phyloP scores from a whole-genome alignment of 2,797 vertebrate species.

The Acanthis flammea region DNA sequence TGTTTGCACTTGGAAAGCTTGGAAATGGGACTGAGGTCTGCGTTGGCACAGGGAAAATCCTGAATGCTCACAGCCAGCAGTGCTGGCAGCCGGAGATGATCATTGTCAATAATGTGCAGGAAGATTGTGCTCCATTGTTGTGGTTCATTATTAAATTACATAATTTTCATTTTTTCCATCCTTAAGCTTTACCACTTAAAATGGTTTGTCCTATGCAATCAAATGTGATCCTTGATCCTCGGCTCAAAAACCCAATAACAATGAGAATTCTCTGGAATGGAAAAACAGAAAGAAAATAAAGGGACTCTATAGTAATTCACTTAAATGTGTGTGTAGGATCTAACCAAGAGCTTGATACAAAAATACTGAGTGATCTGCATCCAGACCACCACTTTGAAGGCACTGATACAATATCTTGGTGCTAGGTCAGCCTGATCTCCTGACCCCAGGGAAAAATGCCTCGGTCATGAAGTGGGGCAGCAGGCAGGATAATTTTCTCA shows the following conservation, averaged over 20 bases:
- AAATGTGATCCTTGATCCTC: constrained; percentile 71
- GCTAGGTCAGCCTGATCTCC: not conserved
- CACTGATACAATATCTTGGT: not conserved
- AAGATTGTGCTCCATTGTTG: constrained; percentile 66
- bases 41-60: constrained; percentile 28
- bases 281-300: constrained; percentile 64
- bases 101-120: constrained; percentile 54
- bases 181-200: constrained; percentile 71
- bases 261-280: constrained; percentile 60
- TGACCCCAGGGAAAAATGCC: not conserved
- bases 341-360: constrained; percentile 18
- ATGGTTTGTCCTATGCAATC: constrained; percentile 71
- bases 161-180: constrained; percentile 76
- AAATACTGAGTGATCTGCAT: not conserved
- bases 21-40: constrained; percentile 50
- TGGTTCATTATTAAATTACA: constrained; percentile 72
- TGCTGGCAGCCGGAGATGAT: constrained; percentile 56
- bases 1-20: constrained; percentile 53
- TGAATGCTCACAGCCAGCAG: constrained; percentile 54
- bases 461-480: not conserved
- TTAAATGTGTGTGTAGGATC: constrained; percentile 60
- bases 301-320: constrained; percentile 54
- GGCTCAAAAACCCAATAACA: constrained; percentile 61
- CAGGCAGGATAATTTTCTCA: not conserved
- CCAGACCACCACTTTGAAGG: not conserved